Evolutionary conservation across 2,888 invertebrate genomes (phyloP), one percentile per base, ranked within the genome.

Genomic region (Galeopsomyia nigrocyanea): DNA sequence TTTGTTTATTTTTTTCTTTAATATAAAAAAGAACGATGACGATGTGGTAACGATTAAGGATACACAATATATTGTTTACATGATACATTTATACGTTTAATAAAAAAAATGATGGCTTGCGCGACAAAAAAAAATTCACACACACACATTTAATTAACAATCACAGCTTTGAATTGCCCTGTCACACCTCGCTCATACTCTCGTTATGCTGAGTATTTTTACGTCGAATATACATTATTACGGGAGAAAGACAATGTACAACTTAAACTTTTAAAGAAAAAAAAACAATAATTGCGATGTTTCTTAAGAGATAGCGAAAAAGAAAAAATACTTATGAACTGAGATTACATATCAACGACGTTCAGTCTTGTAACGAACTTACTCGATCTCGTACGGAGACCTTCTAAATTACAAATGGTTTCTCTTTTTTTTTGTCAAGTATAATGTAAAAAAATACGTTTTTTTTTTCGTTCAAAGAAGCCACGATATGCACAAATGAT

Each of bases 331-430:
- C 47, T 46, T 39, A 69, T 26, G 5, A 56, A 62, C 39, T 55
- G n/a, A 72, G 63, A 68, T 58, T 57, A 51, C 47, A 64, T 64
- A 26, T 19, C 39, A n/a, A 55, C 47, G 39, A 39, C 68, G 62
- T 51, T 73, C 73, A 73, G 73, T 73, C 73, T 73, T 73, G 60
- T 57, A 47, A 57, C 26, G 62, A 7, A 53, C 73, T 73, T 73
- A 73, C 17, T 47, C 16, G 69, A 65, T 51, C 65, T 26, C 46
- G 19, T 39, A 39, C 39, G 50, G 63, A 72, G 72, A 60, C 68
- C 72, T 60, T 64, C 68, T 72, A 72, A 26, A 63, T 49, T 13
- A 1, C 5, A 47, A n/a, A 10, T 7, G n/a, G 26, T 46, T 56
- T 46, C 19, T 57, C 7, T 51, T 49, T 46, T 47, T 13, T 50